Evolutionary conservation across 2,888 invertebrate species (phyloP).

Genomic region (Ditula angustiorana): DNA sequence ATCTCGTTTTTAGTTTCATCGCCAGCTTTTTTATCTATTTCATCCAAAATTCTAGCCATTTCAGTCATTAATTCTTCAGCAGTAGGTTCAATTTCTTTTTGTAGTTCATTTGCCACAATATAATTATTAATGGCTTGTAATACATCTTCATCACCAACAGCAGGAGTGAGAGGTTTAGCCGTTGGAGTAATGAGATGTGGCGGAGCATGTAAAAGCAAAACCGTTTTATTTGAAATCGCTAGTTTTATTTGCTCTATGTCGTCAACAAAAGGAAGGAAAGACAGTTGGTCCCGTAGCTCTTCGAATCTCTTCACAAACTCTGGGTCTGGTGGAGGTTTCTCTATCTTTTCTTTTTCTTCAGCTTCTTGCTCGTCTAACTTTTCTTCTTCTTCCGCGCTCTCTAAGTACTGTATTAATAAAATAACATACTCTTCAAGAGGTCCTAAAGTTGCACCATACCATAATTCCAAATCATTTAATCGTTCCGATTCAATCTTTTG

Average conservation of each 20-base stretch:
- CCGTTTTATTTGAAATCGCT: constrained; percentile 49
- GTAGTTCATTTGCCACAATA: constrained; percentile 69
- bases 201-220: constrained; percentile 71
- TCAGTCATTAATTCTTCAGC: constrained; percentile 73
- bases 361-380: constrained; percentile 12
- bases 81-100: constrained; percentile 72
- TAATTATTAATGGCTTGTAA: constrained; percentile 65
- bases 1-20: constrained; percentile 54
- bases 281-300: constrained; percentile 48
- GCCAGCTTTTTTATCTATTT: constrained; percentile 64
- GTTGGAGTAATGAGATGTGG: constrained; percentile 53
- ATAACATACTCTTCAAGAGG: constrained; percentile 56
- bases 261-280: constrained; percentile 63
- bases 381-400: constrained; percentile 35
- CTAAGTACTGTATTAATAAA: constrained; percentile 49
- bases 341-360: neutral
- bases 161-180: constrained; percentile 65
- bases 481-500: constrained; percentile 69
- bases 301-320: constrained; percentile 48
- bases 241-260: constrained; percentile 56
- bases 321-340: constrained; percentile 4
- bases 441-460: constrained; percentile 58
- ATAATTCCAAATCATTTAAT: constrained; percentile 62
- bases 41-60: constrained; percentile 64
- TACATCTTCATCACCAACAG: constrained; percentile 78